Conservation (phyloP, 2,888 invertebrate species). For the Stramonita haemastoma region DNA sequence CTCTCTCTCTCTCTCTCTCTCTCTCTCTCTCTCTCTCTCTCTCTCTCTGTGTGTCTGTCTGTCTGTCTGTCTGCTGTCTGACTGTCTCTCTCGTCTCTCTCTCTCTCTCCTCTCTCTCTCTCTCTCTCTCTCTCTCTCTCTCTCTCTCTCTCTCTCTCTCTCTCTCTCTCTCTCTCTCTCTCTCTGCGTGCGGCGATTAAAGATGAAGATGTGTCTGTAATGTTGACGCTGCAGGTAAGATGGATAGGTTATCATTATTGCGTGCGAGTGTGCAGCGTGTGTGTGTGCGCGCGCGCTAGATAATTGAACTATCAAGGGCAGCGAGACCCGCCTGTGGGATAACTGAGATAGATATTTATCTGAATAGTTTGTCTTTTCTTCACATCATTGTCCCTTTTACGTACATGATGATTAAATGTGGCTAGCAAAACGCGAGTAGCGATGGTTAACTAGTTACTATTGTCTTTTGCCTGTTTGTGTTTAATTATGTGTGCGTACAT, state of each 20-base stretch:
- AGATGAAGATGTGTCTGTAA: background rate
- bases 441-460: no score
- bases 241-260: no score
- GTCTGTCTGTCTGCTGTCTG: background rate
- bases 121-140: background rate
- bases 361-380: no score
- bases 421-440: background rate
- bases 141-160: background rate
- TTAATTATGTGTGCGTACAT: background rate
- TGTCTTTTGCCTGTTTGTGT: background rate
- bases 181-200: background rate
- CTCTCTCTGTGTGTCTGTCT: background rate
- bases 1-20: background rate
- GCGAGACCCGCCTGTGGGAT: no score
- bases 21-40: background rate
- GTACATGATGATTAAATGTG: no score
- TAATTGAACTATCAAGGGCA: no score
- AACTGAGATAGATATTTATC: no score
- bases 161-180: background rate
- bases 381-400: no score
- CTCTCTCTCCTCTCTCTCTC: no score
- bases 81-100: background rate
- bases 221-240: no score
- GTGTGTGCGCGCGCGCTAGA: no score
- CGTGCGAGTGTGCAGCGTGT: no score